Conservation (phyloP, 1,140 invertebrate genomes). For the Cardiocondyla obscurior region DNA sequence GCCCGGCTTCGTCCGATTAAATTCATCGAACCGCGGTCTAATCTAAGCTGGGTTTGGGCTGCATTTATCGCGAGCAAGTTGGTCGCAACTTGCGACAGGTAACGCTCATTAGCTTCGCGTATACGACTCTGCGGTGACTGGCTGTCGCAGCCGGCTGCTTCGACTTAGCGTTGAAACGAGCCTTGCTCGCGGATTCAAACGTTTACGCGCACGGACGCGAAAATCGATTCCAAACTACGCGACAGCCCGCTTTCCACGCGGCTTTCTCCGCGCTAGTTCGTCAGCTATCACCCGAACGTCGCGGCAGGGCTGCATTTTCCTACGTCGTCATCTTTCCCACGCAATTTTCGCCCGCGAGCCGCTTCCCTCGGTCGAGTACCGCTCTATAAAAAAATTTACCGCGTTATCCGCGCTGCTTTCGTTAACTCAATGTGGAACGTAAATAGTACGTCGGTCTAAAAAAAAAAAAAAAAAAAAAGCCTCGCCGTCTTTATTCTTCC, state of each 20-base stretch:
- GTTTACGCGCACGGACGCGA: conserved; percentile 48
- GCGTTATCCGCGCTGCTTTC: not conserved
- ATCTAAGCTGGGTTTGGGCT: too few species aligned
- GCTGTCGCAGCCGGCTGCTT: too few species aligned
- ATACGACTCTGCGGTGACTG: too few species aligned
- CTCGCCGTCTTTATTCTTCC: not conserved
- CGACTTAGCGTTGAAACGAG: too few species aligned
- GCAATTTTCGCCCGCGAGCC: conserved; percentile 2
- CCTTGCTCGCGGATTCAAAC: conserved; percentile 36
- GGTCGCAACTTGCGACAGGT: too few species aligned
- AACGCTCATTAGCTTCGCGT: too few species aligned
- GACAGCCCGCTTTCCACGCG: conserved; percentile 55
- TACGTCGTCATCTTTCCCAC: conserved; percentile 4
- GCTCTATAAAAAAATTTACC: not conserved
- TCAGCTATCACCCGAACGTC: not conserved
- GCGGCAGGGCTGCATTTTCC: conserved; percentile 18
- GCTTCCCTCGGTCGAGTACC: not conserved
- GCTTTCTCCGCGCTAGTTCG: conserved; percentile 57
- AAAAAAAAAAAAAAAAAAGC: too few species aligned
- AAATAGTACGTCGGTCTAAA: not conserved
- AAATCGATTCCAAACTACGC: conserved; percentile 65
- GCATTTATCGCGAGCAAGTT: too few species aligned
- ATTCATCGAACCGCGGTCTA: too few species aligned
- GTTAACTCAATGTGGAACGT: not conserved
- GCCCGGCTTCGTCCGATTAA: too few species aligned